Conservation (phyloP, 2,888 invertebrate genomes). For the Diabrotica balteata region DNA sequence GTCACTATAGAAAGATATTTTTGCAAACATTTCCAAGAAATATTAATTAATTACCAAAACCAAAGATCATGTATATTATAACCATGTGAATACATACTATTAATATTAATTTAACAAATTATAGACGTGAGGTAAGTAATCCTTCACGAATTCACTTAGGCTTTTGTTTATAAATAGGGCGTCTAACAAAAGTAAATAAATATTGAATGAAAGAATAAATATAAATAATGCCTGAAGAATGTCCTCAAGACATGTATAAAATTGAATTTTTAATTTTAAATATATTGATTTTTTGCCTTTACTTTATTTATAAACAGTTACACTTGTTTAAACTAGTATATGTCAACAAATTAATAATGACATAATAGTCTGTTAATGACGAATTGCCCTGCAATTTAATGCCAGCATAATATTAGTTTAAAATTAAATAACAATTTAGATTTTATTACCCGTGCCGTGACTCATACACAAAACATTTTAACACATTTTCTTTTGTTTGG, state of each 20-base stretch:
- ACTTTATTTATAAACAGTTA: neutral
- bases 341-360: constrained; percentile 9
- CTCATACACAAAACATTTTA: too few relatives aligned
- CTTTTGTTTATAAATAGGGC: constrained; percentile 27
- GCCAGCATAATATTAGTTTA: neutral
- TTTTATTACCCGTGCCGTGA: too few relatives aligned
- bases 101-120: neutral
- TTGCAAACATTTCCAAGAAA: constrained; percentile 4
- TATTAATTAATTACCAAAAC: neutral
- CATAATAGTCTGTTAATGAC: neutral
- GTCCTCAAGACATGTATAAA: too few relatives aligned
- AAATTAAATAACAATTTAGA: neutral
- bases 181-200: constrained; percentile 6
- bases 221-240: neutral
- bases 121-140: constrained; percentile 2
- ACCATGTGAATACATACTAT: neutral
- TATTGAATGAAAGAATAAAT: neutral
- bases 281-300: neutral
- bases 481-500: too few relatives aligned
- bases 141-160: constrained; percentile 14
- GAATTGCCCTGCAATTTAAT: neutral
- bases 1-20: constrained; percentile 1
- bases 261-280: neutral
- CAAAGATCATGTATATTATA: neutral
- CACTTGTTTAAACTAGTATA: constrained; percentile 1